These are phyloP conservation scores for Steatocranus sp. DNA, from an alignment of 2,797 vertebrate species.

Conservation along the genomic window DNA sequence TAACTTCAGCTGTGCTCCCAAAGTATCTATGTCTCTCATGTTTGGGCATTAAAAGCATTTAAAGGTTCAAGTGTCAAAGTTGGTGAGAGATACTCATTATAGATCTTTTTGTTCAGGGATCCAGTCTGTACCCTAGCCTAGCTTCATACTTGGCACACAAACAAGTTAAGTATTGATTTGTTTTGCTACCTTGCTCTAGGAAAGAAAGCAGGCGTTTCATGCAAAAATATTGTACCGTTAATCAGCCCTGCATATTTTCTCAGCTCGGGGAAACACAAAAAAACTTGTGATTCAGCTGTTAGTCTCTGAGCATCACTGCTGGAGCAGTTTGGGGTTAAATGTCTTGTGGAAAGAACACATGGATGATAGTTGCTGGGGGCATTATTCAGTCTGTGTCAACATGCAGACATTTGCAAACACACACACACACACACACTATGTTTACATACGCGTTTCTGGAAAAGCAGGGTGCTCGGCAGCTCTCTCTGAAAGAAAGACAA, in stretches of 20 bases:
- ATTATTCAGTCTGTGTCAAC: neutral
- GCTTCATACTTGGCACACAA: neutral
- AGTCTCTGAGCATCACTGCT: neutral
- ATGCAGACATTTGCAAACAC: neutral
- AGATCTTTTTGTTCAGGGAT: neutral
- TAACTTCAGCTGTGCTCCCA: neutral
- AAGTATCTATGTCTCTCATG: neutral
- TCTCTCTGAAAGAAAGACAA: constrained; percentile 28
- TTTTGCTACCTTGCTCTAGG: neutral
- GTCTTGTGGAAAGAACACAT: constrained; percentile 18
- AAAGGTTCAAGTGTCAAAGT: neutral
- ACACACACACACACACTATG: neutral
- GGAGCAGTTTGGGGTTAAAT: constrained; percentile 30
- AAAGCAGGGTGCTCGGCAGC: constrained; percentile 22
- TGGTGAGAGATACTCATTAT: neutral
- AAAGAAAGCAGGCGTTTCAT: neutral
- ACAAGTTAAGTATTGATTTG: neutral
- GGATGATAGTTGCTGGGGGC: neutral
- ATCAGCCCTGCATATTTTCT: neutral
- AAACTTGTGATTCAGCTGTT: neutral
- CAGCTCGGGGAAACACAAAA: neutral
- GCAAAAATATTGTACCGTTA: neutral
- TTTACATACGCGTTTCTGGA: neutral
- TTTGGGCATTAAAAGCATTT: neutral
- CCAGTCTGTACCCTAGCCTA: neutral